A percentile compares a stretch with the other conserved stretches of the same genome.
phyloP scores from a whole-genome alignment of 2,113 vertebrate genomes.

The Nematolebias whitei region DNA sequence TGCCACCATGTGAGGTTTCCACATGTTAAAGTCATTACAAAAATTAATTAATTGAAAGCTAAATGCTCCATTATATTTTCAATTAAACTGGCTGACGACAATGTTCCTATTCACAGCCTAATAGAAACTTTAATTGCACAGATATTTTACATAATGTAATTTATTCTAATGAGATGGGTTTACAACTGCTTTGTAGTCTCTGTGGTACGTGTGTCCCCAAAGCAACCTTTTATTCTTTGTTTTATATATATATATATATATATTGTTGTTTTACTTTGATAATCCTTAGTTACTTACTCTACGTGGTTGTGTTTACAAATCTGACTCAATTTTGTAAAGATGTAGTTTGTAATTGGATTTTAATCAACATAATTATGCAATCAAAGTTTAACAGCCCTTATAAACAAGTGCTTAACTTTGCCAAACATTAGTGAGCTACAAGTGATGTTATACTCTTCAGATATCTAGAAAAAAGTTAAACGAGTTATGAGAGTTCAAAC shows the following conservation, averaged over 20 bases:
- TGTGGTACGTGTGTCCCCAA: background rate
- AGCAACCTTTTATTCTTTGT: background rate
- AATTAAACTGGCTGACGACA: constrained; percentile 26
- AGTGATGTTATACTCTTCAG: background rate
- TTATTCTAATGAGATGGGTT: constrained; percentile 3
- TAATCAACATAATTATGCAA: background rate
- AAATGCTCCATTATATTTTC: constrained; percentile 34
- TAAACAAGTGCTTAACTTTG: background rate
- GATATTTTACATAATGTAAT: background rate
- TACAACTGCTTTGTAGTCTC: background rate
- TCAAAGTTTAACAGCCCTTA: background rate
- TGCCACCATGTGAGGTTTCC: background rate
- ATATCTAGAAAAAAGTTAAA: background rate
- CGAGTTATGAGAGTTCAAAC: constrained; percentile 10
- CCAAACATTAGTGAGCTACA: too few relatives aligned
- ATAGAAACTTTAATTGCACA: background rate
- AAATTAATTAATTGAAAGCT: constrained; percentile 17
- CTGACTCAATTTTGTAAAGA: too few relatives aligned
- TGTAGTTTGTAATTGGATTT: background rate
- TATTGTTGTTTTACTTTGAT: too few relatives aligned
- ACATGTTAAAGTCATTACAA: constrained; percentile 16
- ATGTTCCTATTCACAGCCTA: background rate
- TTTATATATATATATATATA: too few relatives aligned
- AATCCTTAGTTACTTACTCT: too few relatives aligned
- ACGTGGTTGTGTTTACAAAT: too few relatives aligned